phyloP scores from a whole-genome alignment of 1,140 invertebrate genomes.

The Ctenoplectra terminalis region DNA sequence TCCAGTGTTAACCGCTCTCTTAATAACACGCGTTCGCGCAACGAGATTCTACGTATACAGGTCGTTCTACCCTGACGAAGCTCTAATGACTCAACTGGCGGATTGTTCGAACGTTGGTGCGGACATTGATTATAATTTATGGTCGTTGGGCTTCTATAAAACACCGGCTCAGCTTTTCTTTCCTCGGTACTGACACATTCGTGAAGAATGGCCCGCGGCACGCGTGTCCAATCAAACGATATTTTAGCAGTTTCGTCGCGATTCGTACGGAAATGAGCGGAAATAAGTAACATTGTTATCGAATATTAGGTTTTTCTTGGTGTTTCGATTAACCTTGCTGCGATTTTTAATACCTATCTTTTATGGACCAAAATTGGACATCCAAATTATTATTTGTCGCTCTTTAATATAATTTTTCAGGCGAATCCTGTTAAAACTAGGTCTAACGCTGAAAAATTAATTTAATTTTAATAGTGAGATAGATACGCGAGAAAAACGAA shows the following conservation, averaged over 20 bases:
- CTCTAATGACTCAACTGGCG: constrained; percentile 69
- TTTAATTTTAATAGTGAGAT: too few species aligned
- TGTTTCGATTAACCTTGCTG: too few species aligned
- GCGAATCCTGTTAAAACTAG: too few species aligned
- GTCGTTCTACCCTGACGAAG: constrained; percentile 32
- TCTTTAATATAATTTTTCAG: too few species aligned
- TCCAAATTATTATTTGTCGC: too few species aligned
- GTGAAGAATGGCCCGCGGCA: background rate
- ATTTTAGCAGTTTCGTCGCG: constrained; percentile 1
- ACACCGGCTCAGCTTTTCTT: constrained; percentile 60
- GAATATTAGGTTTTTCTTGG: too few species aligned
- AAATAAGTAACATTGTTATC: too few species aligned
- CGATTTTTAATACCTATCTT: too few species aligned
- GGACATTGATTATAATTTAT: constrained; percentile 80
- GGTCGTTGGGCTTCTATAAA: constrained; percentile 69
- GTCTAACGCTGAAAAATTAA: too few species aligned
- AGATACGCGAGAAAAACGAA: too few species aligned
- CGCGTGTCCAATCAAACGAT: background rate
- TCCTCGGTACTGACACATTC: constrained; percentile 7
- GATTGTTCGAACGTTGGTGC: constrained; percentile 72
- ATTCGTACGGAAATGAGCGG: too few species aligned
- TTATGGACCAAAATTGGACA: too few species aligned
- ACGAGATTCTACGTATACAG: background rate
- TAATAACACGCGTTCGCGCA: constrained; percentile 47
- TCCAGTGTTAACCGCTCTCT: constrained; percentile 21